A percentile compares a stretch with the other conserved stretches of the same genome.
These are phyloP conservation scores for Ctenopoma multispine DNA, from an alignment of 2,797 vertebrate species.

Conservation along the genomic window DNA sequence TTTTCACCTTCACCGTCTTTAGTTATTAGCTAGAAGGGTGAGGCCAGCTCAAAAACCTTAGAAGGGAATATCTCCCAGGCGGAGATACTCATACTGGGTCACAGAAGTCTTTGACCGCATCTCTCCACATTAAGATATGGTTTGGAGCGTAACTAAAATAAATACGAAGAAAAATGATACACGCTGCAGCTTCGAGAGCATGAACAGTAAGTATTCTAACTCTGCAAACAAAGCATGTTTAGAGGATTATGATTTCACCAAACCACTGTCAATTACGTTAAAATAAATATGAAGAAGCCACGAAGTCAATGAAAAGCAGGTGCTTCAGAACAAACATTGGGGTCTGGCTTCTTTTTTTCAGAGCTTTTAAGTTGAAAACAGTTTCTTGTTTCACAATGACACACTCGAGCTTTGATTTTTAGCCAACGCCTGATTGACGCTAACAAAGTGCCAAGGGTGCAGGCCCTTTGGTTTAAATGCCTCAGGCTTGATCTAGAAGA, in stretches of 20 bases:
- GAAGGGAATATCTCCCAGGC: no score
- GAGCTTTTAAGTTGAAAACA: constrained; percentile 35
- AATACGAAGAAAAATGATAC: neutral
- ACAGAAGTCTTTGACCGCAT: neutral
- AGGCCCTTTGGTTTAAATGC: constrained; percentile 21
- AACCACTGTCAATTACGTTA: constrained; percentile 35
- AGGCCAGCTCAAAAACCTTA: neutral
- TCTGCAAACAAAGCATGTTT: constrained; percentile 41
- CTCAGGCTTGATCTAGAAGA: constrained; percentile 23
- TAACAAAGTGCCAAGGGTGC: constrained; percentile 18
- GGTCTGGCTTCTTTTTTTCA: constrained; percentile 27
- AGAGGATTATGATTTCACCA: constrained; percentile 31
- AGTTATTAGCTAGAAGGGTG: neutral
- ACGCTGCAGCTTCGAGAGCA: neutral
- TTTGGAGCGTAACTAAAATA: neutral
- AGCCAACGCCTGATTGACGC: constrained; percentile 56
- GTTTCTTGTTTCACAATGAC: constrained; percentile 26
- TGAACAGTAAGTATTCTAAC: constrained; percentile 19
- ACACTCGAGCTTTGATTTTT: constrained; percentile 49
- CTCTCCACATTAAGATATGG: neutral
- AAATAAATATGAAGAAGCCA: constrained; percentile 44
- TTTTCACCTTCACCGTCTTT: no score
- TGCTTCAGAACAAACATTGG: constrained; percentile 8
- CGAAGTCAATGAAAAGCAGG: constrained; percentile 52
- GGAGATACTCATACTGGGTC: no score